Evolutionary conservation across 1,140 invertebrate genomes (phyloP), one percentile per base, ranked within the genome.

Genomic region (Drosophila sechellia): DNA sequence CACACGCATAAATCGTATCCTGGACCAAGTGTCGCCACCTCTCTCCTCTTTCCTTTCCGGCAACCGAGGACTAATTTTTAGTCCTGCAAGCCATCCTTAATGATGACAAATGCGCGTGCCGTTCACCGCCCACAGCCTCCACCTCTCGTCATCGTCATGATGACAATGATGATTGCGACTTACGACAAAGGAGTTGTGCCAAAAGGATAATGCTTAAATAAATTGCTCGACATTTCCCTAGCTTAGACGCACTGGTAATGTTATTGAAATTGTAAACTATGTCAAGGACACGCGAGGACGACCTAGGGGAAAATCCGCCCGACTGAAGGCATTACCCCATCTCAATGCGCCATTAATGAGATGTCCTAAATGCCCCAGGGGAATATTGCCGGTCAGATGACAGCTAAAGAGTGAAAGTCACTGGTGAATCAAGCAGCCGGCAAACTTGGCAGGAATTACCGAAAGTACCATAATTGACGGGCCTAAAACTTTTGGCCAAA

Each of bases 191-290:
- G 72, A 77, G 77, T 79, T 68, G 65, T 63, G 60, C 53, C 53
- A 37, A 71, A 70, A 49, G 74, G 69, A 75, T 87, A 87, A 86
- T 79, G 75, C 69, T 72, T 54, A 69, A 77, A 89, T 87, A 83
- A 85, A 85, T 81, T 74, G 69, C 73, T 35, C 35, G 37, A 56
- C 72, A 77, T 77, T 54, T 48, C 43, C 64, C 43, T 57, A 71
- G 64, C 43, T 48, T 59, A 61, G 40, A 45, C 63, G 35, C 25
- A 22, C 20, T 48, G 48, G 48, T 55, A 79, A 73, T 79, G 68
- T 77, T 87, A 87, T 90, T 84, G 85, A 87, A 87, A 87, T 84
- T 89, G 84, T 87, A 87, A 87, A 87, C 90, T 68, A 90, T 87
- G 85, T 90, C 84, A 90, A 90, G 84, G 85, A 90, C 85, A 77